Evolutionary conservation across 2,888 invertebrate genomes (phyloP).

Genomic region (Scaptomyza polygonia): DNA sequence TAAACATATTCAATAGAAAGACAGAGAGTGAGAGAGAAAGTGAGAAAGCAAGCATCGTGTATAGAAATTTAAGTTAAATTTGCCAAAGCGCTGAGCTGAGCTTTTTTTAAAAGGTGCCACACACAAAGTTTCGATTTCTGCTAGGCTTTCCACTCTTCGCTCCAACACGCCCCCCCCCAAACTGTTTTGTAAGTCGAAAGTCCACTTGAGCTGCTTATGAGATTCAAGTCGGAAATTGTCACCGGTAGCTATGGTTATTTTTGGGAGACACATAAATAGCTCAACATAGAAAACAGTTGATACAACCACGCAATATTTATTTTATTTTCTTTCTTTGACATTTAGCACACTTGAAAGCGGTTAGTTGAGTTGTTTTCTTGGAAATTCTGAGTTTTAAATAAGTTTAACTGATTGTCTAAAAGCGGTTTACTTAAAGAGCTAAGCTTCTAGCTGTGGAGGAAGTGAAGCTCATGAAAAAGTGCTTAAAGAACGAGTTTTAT

Average conservation of each 20-base stretch:
- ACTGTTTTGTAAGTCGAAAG: neutral
- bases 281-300: conserved; percentile 3
- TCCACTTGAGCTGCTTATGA: conserved; percentile 13
- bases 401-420: neutral
- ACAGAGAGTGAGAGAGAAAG: no score
- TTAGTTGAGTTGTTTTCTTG: neutral
- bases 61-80: conserved; percentile 5
- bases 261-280: conserved; percentile 12
- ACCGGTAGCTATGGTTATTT: conserved; percentile 12
- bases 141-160: neutral
- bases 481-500: neutral
- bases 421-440: neutral
- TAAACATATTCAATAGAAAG: neutral
- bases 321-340: no score
- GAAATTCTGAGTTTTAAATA: neutral
- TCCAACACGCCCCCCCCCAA: no score
- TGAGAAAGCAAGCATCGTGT: neutral
- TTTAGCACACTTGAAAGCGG: neutral
- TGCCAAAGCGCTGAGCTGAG: conserved; percentile 4
- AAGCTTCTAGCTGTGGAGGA: neutral
- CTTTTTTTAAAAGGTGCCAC: conserved; percentile 24
- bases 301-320: neutral
- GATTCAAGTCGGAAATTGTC: conserved; percentile 23
- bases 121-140: neutral
- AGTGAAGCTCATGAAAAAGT: neutral